These are phyloP conservation scores for Halcyon badia DNA, from an alignment of 2,797 vertebrate genomes.

Conservation along the genomic window DNA sequence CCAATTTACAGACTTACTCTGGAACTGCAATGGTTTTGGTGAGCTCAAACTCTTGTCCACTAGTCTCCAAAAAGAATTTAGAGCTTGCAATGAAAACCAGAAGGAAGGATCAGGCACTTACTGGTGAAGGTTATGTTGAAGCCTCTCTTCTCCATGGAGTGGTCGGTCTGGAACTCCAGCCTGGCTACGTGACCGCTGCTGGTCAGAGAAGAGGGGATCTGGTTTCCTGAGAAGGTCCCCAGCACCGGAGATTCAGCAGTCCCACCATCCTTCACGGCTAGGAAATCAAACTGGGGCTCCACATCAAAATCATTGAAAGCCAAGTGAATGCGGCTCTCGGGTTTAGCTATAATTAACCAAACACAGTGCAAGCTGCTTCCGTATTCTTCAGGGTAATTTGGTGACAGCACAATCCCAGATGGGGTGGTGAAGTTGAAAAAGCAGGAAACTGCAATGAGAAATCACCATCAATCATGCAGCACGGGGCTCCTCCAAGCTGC, in stretches of 20 bases:
- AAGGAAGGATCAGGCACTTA: constrained; percentile 70
- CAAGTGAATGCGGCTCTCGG: constrained; percentile 95
- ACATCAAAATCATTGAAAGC: constrained; percentile 98
- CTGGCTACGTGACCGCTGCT: constrained; percentile 94
- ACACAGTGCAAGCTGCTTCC: constrained; percentile 98
- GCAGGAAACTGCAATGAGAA: constrained; percentile 91
- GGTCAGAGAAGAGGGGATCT: constrained; percentile 94
- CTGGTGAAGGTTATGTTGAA: constrained; percentile 99
- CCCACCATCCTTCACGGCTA: constrained; percentile 95
- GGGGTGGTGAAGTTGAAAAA: constrained; percentile 99
- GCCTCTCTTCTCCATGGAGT: constrained; percentile 96
- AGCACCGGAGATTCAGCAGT: constrained; percentile 95
- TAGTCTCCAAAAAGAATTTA: rapidly evolving
- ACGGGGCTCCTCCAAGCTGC: rapidly evolving
- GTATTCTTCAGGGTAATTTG: constrained; percentile 97
- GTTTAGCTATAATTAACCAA: constrained; percentile 96
- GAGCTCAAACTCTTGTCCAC: neutral
- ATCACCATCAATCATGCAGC: neutral
- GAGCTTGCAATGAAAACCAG: neutral
- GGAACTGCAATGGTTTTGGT: neutral
- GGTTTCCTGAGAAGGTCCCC: constrained; percentile 94
- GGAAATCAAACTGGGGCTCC: constrained; percentile 98
- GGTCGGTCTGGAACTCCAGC: constrained; percentile 97
- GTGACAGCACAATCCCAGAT: constrained; percentile 92
- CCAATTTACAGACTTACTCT: neutral